Evolutionary conservation across 2,797 vertebrate species (phyloP), one percentile per base, ranked within the genome.

Genomic region (Peromyscus melanophrys): DNA sequence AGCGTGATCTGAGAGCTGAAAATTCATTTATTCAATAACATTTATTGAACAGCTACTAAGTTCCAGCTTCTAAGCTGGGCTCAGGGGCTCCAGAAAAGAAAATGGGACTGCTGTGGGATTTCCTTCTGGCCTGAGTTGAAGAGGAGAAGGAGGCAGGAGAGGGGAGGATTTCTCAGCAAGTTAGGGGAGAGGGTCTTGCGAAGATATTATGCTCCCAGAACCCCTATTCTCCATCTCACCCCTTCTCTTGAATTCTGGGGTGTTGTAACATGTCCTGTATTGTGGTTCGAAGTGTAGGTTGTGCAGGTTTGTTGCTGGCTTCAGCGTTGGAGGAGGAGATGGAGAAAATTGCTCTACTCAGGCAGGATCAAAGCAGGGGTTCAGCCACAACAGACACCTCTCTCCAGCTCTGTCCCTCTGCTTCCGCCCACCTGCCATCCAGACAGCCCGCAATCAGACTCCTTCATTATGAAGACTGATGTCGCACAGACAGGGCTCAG

Each of bases 391-490:
- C 67, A 71, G 34, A 87, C 23, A 17, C 76, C 78, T 85, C 88
- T 91, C 76, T 63, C 40, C 1, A 2, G 57, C 75, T 52, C 63
- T 27, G 55, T 71, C 19, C 23, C 69, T 92, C 29, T 5, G 52
- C 43, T 69, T 71, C 83, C 0, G 0, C 78, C 90, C 84, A 88
- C 88, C 84, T 65, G 29, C 43, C 76, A n/a, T 63, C 69, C 77
- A 86, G 83, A 92, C 63, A 92, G 92, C 75, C 65, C 14, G 43
- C 88, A 90, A 25, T 93, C 95, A 85, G 85, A 9, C 65, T 40
- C 81, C 96, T 95, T 88, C 63, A 12, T 95, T 73, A 81, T 0
- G 0, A 82, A 96, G 96, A 93, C 43, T 16, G 92, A 92, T 92
- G 94, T 29, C 52, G 16, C 8, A 6, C 5, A 10, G 87, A 43